Percentiles rank a stretch among this genome's conserved stretches.
phyloP scores from a whole-genome alignment of 2,113 vertebrate species.

The Elanoides forficatus region DNA sequence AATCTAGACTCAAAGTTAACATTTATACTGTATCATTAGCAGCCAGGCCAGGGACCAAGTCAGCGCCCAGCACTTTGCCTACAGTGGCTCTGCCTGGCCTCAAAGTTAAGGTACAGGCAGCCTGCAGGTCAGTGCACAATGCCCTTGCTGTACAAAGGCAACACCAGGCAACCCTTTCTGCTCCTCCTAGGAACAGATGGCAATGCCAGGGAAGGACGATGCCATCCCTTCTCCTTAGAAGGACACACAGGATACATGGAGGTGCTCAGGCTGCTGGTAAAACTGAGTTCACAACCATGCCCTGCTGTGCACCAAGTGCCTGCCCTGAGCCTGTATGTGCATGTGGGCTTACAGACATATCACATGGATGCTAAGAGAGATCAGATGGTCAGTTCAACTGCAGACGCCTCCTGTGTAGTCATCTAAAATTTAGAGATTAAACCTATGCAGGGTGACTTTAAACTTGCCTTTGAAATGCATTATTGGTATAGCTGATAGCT shows the following conservation, averaged over 20 bases:
- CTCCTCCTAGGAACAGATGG: not conserved
- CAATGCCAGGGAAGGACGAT: not conserved
- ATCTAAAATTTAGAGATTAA: not conserved
- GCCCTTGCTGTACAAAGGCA: not conserved
- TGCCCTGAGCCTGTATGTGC: not conserved
- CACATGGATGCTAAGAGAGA: not conserved
- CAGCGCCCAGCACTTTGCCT: not conserved
- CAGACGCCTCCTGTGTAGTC: not conserved
- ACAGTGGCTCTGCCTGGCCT: not conserved
- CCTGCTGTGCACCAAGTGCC: not conserved
- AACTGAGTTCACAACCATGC: not conserved
- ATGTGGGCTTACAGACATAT: accelerated
- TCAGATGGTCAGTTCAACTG: not conserved
- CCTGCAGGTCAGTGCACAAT: not conserved
- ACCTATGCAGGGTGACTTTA: not conserved
- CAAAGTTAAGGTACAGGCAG: not conserved
- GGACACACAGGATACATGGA: not conserved
- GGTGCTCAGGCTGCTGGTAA: not conserved
- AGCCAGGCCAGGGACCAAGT: not conserved
- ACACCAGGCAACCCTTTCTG: not conserved
- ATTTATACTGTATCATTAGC: not conserved
- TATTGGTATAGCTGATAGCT: not conserved
- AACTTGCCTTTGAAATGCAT: not conserved
- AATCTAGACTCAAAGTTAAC: not conserved
- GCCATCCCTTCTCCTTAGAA: not conserved